Base-by-base conservation (phyloP, 2,113 vertebrate species). In the Cyprinus carpio region DNA sequence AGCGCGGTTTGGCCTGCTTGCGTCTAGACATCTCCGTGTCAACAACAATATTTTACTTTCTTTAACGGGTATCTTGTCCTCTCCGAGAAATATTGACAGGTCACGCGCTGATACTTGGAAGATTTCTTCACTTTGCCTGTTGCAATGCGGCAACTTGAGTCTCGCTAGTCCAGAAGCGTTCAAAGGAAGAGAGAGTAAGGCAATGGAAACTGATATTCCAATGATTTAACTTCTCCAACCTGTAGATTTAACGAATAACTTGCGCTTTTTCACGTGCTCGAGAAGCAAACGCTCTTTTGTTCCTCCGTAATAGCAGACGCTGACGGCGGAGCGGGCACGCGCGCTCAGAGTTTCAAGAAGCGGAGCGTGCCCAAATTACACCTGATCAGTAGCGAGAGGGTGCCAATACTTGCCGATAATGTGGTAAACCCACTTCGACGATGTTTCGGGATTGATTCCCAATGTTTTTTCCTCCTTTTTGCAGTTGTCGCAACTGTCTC, bases 1-100 rank as follows among this genome's bases (percentile, higher is more conserved):
- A 98, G 90, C 97, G 97, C 87, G 97, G 97, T 90, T 98, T 99
- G 94, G 97, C 97, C 95, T 98, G 97, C 94, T 99, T 99, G 91
- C 97, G 95, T 90, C 97, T 96, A 90, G 97, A 98, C 97, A 98
- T 99, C 92, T 96, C 96, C 92, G 93, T 87, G 87, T 87, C 88
- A 34, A 84, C n/a, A 13, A 60, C 31, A 79, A 58, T 78, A 34
- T 89, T 81, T 84, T 90, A 87, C 85, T 88, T 83, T 87, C 90
- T 91, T 91, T 91, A 90, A 90, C 89, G 86, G 64, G 87, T 90
- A 90, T 87, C 86, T 90, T 83, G 86, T 88, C 87, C 90, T 93
- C 91, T 90, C 77, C 90, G 88, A 88, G 91, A 87, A 91, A 92
- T 92, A 90, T 88, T 89, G 92, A 89, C 91, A 89, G 80, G 85